Percentiles rank a stretch among this genome's conserved stretches.
These are phyloP conservation scores for Lipotes vexillifer DNA, from an alignment of 2,113 vertebrate genomes.

Conservation along the genomic window DNA sequence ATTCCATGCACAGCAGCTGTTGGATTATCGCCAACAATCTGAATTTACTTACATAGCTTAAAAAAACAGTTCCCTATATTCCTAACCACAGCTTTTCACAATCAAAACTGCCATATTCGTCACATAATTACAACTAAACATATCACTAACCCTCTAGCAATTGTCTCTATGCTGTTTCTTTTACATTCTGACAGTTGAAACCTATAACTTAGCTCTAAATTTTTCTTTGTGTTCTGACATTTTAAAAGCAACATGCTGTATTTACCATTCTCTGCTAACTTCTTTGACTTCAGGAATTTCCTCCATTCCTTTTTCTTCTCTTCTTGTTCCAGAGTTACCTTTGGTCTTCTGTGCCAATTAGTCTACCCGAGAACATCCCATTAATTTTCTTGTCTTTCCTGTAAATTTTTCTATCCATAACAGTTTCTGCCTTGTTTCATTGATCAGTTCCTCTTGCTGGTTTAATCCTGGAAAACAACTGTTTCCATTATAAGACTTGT, in stretches of 20 bases:
- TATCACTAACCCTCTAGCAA: not conserved
- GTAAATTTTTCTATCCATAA: not conserved
- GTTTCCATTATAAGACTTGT: not conserved
- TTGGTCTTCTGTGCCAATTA: not conserved
- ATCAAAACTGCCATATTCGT: conserved; percentile 8
- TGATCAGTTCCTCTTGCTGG: not conserved
- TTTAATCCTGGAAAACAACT: not conserved
- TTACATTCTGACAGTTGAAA: conserved; percentile 41
- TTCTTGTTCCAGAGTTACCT: not conserved
- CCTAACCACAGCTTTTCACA: not conserved
- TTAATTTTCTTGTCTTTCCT: not conserved
- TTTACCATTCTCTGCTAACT: not conserved
- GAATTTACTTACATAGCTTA: conserved; percentile 9
- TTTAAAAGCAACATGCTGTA: not conserved
- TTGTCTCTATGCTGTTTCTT: conserved; percentile 26
- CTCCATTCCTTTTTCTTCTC: not conserved
- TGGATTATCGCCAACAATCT: conserved; percentile 7
- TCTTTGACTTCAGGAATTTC: not conserved
- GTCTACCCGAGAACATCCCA: not conserved
- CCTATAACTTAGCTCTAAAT: not conserved
- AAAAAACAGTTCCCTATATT: not conserved
- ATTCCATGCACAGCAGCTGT: not conserved
- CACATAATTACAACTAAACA: conserved; percentile 1
- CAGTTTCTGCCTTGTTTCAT: not conserved
- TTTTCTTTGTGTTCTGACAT: not conserved